Conservation (phyloP, 1,140 invertebrate species). For the Drosophila nebulosa region DNA sequence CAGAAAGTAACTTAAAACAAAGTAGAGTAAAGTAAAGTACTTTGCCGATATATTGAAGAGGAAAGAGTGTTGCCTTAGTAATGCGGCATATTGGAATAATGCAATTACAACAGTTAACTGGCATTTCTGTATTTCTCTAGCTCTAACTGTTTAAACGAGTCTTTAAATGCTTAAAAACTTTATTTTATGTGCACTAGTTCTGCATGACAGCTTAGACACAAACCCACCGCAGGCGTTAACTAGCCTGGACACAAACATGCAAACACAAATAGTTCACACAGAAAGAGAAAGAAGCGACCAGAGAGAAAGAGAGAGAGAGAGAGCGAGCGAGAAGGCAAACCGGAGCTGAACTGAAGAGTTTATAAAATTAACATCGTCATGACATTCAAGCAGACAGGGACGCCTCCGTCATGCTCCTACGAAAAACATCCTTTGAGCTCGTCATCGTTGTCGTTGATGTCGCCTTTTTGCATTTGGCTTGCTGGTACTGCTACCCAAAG, state of each 20-base stretch:
- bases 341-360: conserved; percentile 61
- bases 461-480: conserved; percentile 48
- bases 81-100: not conserved
- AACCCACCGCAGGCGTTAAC: conserved; percentile 50
- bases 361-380: conserved; percentile 79
- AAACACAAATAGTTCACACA: conserved; percentile 37
- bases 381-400: conserved; percentile 46
- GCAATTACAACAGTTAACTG: not conserved
- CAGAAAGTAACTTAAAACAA: not conserved
- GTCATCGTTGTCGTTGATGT: conserved; percentile 28
- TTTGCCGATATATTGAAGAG: not conserved
- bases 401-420: not conserved
- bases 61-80: not conserved
- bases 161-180: not conserved
- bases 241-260: conserved; percentile 49
- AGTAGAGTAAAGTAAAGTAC: not conserved
- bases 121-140: too few relatives aligned
- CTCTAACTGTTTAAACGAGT: not conserved
- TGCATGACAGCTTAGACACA: conserved; percentile 29
- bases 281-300: not conserved
- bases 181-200: not conserved
- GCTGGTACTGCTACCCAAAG: conserved; percentile 21
- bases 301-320: not conserved
- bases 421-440: conserved; percentile 45
- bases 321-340: not conserved